These are phyloP conservation scores for Calliopum simillimum DNA, from an alignment of 2,888 invertebrate species.

Conservation along the genomic window DNA sequence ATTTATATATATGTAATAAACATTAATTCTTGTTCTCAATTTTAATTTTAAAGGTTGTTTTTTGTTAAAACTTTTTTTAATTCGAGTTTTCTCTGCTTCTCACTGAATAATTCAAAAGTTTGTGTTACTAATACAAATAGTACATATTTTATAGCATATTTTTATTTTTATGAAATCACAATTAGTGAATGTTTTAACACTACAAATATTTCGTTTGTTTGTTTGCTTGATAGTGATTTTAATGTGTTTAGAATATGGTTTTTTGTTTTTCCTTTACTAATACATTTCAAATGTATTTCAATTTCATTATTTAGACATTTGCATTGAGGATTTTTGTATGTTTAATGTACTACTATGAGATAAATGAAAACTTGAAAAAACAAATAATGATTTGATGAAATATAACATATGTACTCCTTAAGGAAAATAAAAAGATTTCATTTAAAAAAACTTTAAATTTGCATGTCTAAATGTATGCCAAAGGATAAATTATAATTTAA, in stretches of 20 bases:
- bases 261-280: neutral
- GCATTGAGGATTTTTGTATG: too few relatives aligned
- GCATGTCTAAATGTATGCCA: neutral
- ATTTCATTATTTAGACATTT: too few relatives aligned
- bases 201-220: constrained; percentile 6
- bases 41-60: neutral
- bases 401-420: too few relatives aligned
- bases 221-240: constrained; percentile 1
- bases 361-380: too few relatives aligned
- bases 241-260: neutral
- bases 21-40: neutral
- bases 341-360: too few relatives aligned
- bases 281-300: too few relatives aligned
- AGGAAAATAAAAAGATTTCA: too few relatives aligned
- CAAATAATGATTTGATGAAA: too few relatives aligned
- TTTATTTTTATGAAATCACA: constrained; percentile 18
- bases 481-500: neutral
- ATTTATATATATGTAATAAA: neutral
- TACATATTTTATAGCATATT: neutral
- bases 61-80: neutral
- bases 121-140: neutral
- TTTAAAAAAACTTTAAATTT: too few relatives aligned
- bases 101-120: neutral
- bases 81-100: neutral
- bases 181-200: constrained; percentile 21